Conservation (phyloP, 35 echinoderm and acorn worm genomes). For the Apostichopus californicus region DNA sequence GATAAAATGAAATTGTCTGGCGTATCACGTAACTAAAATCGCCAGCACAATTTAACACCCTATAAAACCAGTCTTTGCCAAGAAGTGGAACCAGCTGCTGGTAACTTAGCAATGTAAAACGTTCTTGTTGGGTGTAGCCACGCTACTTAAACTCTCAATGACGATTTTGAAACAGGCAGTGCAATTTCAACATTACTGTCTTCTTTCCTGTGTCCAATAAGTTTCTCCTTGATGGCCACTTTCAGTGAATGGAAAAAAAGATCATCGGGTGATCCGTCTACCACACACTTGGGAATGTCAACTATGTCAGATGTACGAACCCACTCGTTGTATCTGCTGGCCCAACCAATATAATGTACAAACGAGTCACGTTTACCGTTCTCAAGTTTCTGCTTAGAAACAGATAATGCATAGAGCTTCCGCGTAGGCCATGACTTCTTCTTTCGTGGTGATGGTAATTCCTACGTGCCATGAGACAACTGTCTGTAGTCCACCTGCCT, state of each 20-base stretch:
- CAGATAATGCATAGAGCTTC: not conserved
- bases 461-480: too few species aligned
- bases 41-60: not conserved
- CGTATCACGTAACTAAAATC: not conserved
- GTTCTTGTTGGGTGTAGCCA: not conserved
- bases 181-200: not conserved
- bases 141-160: not conserved
- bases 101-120: not conserved
- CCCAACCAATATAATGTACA: slow-evolving; percentile 16
- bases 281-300: not conserved
- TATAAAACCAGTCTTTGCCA: not conserved
- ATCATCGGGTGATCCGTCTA: not conserved
- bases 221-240: not conserved
- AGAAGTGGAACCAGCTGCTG: not conserved
- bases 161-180: not conserved
- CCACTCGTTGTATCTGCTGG: not conserved
- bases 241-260: not conserved
- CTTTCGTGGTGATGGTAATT: too few species aligned
- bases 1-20: not conserved
- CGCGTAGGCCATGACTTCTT: not conserved
- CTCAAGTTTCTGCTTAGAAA: not conserved
- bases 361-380: not conserved
- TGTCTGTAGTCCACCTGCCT: too few species aligned
- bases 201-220: not conserved
- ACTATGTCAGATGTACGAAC: not conserved